phyloP scores from a whole-genome alignment of 2,888 invertebrate species.

The Papilio protenor region DNA sequence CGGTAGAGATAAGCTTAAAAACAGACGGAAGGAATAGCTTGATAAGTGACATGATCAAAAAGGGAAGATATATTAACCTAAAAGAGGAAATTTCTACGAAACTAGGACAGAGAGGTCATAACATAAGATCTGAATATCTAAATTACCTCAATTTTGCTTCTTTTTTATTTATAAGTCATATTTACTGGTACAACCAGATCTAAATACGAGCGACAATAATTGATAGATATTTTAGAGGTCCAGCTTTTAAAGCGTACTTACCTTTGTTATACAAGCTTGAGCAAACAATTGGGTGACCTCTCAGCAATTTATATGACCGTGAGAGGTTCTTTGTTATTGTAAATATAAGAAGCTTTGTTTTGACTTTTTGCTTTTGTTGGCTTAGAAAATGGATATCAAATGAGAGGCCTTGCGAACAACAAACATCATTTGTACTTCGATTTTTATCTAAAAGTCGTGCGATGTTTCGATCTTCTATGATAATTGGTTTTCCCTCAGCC shows the following conservation, averaged over 20 bases:
- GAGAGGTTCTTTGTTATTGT: constrained; percentile 1
- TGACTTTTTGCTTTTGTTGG: constrained; percentile 6
- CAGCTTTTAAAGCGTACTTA: neutral
- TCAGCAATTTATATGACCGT: constrained; percentile 1
- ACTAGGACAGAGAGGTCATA: too few species aligned
- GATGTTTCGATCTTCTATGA: too few species aligned
- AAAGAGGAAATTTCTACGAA: too few species aligned
- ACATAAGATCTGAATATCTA: too few species aligned
- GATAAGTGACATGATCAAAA: too few species aligned
- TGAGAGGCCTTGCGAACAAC: neutral
- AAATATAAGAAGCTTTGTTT: neutral
- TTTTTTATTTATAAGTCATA: neutral
- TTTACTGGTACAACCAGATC: neutral
- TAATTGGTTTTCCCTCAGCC: too few species aligned
- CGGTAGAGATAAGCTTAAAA: too few species aligned
- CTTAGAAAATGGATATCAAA: neutral
- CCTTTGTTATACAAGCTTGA: neutral
- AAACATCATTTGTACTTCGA: neutral
- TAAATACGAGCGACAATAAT: neutral
- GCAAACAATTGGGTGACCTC: constrained; percentile 11
- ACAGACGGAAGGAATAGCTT: too few species aligned
- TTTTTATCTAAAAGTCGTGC: neutral
- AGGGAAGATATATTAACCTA: too few species aligned
- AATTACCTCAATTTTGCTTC: too few species aligned
- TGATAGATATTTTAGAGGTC: neutral